Percentiles rank a stretch among this genome's conserved stretches.
phyloP scores from a whole-genome alignment of 2,797 vertebrate species.

The Enteromius treurensis region DNA sequence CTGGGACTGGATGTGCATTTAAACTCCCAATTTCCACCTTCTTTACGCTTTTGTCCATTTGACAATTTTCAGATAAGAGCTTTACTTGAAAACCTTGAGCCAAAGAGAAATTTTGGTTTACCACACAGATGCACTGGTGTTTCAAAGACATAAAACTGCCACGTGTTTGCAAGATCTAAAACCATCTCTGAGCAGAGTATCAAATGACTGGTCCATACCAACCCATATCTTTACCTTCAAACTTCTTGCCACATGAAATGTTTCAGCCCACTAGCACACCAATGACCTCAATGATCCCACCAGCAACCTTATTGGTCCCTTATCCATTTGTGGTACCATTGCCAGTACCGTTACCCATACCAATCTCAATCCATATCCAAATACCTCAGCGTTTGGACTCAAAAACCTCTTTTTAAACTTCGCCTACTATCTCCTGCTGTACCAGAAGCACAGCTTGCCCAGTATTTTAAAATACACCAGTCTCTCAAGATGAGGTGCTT shows the following conservation, averaged over 20 bases:
- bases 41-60: not conserved
- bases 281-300: conserved; percentile 78
- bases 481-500: conserved; percentile 80
- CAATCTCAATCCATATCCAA: conserved; percentile 77
- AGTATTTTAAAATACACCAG: conserved; percentile 58
- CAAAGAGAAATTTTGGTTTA: conserved; percentile 76
- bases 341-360: conserved; percentile 80
- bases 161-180: conserved; percentile 81
- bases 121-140: conserved; percentile 62
- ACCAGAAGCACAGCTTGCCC: conserved; percentile 59
- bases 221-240: conserved; percentile 1
- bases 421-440: conserved; percentile 26
- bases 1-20: conserved; percentile 81
- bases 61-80: conserved; percentile 23
- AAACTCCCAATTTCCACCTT: conserved; percentile 79
- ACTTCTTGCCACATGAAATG: conserved; percentile 42
- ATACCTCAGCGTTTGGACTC: not conserved
- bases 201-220: conserved; percentile 70
- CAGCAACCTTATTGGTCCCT: conserved; percentile 80
- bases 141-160: conserved; percentile 71
- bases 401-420: conserved; percentile 22
- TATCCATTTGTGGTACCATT: conserved; percentile 81
- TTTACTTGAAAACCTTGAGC: conserved; percentile 72
- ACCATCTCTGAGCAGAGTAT: conserved; percentile 70
- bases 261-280: conserved; percentile 68